Percentiles rank a stretch among this genome's conserved stretches.
phyloP scores from a whole-genome alignment of 2,113 vertebrate species.

The Cettia cetti region DNA sequence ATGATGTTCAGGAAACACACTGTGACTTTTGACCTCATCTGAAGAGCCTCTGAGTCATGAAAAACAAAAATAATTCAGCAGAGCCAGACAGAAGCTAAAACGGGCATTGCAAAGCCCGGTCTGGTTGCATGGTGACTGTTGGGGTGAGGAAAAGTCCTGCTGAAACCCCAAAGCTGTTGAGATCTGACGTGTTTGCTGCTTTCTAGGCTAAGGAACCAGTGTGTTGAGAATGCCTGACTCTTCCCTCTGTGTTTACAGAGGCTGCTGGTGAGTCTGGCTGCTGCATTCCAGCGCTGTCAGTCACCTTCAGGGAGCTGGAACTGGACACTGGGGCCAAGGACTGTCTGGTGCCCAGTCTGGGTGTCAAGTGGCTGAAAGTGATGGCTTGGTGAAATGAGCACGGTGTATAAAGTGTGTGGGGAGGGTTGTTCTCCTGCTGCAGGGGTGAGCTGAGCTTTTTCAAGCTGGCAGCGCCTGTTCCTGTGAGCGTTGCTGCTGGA shows the following conservation, averaged over 20 bases:
- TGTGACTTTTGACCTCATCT: not conserved
- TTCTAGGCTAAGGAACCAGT: not conserved
- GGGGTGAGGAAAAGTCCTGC: not conserved
- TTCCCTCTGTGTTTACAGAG: not conserved
- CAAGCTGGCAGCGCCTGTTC: fast-evolving
- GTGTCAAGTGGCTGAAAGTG: not conserved
- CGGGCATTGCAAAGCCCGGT: not conserved
- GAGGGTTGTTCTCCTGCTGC: not conserved
- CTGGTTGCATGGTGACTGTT: not conserved
- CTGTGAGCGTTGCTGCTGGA: fast-evolving
- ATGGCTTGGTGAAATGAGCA: not conserved
- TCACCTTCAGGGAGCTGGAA: not conserved
- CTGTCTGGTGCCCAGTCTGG: not conserved
- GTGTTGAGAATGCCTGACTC: not conserved
- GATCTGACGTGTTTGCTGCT: not conserved
- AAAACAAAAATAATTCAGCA: not conserved
- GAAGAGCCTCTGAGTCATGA: not conserved
- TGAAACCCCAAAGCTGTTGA: not conserved
- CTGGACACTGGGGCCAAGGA: not conserved
- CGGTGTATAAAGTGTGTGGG: fast-evolving
- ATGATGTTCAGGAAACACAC: not conserved
- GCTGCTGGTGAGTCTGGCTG: not conserved
- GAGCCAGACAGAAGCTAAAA: not conserved
- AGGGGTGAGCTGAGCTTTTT: not conserved
- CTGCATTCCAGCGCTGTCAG: not conserved